Base-by-base conservation (phyloP, 2,888 invertebrate genomes). In the Drosophila subquinaria region DNA sequence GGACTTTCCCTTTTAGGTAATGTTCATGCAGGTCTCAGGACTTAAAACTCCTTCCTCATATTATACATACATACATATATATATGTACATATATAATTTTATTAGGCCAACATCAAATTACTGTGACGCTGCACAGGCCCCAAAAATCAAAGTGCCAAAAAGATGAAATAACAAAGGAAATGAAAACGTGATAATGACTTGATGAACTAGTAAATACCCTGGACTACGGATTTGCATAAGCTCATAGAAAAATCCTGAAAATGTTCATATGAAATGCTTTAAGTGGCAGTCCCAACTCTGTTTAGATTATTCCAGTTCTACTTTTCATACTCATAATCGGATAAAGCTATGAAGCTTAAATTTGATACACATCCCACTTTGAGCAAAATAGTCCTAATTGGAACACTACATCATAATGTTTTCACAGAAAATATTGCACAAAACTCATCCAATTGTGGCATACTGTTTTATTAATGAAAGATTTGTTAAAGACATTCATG, bases 101-200 rank as follows among this genome's bases (percentile, higher is more conserved):
- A 51, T 59, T 47, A n/a, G 67, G 9, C 51, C 45, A 45, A 36
- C 79, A 57, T 38, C 59, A 60, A 56, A 60, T 51, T 42, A 33
- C 56, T 50, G 27, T n/a, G 59, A 50, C 38, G 30, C 17, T 38
- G 59, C 59, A 48, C 15, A 33, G 52, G 27, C 30, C 23, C 20
- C 50, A 45, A 69, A 55, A 55, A 75, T 67, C 57, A 57, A 66
- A 67, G 68, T 59, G 52, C 57, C 48, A 66, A 71, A 27, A 15
- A 48, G 30, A 30, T 33, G 66, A 30, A 27, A 33, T 15, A 52
- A 6, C 35, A 20, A 9, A 13, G 20, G 20, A 36, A 38, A 66
- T 11, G 13, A 61, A 47, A 15, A 30, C 53, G 1, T 9, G 10
- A 6, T 27, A 10, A 13, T 11, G 13, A 10, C 10, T 20, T 27